Conservation (phyloP, 64 coral and sea anemone species). For the Porites australiensis region DNA sequence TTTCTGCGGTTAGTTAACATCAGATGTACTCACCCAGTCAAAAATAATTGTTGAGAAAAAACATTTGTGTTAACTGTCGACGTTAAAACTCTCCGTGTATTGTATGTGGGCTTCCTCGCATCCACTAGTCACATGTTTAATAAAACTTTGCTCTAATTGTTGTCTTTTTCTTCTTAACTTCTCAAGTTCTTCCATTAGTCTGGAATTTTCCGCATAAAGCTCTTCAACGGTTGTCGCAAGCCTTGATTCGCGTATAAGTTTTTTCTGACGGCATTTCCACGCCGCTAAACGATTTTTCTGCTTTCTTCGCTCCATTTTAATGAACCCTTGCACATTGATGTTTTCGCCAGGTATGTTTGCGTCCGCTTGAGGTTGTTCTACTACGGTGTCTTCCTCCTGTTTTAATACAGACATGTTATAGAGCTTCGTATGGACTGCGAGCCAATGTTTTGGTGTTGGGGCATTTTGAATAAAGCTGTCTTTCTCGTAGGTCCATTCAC, state of each 20-base stretch:
- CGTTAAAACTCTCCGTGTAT: conserved; percentile 47
- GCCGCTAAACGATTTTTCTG: conserved; percentile 75
- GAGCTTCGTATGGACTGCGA: conserved; percentile 79
- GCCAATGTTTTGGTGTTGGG: conserved; percentile 77
- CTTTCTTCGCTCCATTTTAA: conserved; percentile 62
- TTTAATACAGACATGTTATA: conserved; percentile 66
- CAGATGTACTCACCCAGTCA: background rate
- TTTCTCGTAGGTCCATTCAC: background rate
- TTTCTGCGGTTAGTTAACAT: too few species aligned
- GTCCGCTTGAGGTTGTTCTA: conserved; percentile 25
- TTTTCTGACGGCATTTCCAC: conserved; percentile 77
- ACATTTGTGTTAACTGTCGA: background rate
- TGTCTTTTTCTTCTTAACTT: conserved; percentile 65
- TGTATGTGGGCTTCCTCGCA: conserved; percentile 78
- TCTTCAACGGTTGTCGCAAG: conserved; percentile 69
- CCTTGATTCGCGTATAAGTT: conserved; percentile 66
- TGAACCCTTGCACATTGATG: conserved; percentile 48
- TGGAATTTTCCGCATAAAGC: conserved; percentile 73
- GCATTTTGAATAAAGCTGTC: conserved; percentile 10
- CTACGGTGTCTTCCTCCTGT: conserved; percentile 8
- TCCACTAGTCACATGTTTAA: conserved; percentile 72
- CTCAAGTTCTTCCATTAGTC: conserved; percentile 68
- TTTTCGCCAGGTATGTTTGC: background rate
- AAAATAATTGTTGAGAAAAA: background rate
- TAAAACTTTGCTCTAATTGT: conserved; percentile 69